These are phyloP conservation scores for Agrotis puta DNA, from an alignment of 2,888 invertebrate species.

Conservation along the genomic window DNA sequence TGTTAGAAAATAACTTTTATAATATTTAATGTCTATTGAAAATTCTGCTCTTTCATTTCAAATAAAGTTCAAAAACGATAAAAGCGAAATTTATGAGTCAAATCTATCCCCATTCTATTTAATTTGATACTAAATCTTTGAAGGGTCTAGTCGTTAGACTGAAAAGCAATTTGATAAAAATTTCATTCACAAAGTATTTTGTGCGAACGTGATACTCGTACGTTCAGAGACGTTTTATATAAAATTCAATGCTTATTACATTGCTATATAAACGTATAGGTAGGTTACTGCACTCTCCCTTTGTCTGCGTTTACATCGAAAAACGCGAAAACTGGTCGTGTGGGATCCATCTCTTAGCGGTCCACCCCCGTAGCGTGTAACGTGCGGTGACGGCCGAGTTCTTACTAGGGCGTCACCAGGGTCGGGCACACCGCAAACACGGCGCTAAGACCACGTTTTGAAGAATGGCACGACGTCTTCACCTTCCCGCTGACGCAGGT, in stretches of 20 bases:
- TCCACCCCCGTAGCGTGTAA: too few relatives aligned
- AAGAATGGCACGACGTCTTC: too few relatives aligned
- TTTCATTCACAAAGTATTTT: conserved; percentile 49
- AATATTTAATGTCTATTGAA: not conserved
- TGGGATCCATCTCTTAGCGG: not conserved
- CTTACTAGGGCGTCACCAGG: too few relatives aligned
- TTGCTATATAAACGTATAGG: not conserved
- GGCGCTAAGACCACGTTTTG: too few relatives aligned
- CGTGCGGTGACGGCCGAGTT: too few relatives aligned
- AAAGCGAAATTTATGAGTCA: conserved; percentile 22
- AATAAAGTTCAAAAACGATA: conserved; percentile 20
- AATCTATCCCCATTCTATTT: conserved; percentile 28
- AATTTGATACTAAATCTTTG: conserved; percentile 46
- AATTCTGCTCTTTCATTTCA: conserved; percentile 1
- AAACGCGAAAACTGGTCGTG: not conserved
- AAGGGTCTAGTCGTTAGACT: conserved; percentile 41
- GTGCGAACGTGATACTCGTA: conserved; percentile 26
- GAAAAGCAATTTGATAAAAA: conserved; percentile 53
- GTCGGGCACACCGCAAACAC: too few relatives aligned
- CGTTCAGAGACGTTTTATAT: conserved; percentile 34
- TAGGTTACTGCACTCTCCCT: not conserved
- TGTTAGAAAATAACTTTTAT: conserved; percentile 2
- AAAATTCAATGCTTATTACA: conserved; percentile 34
- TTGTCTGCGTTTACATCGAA: conserved; percentile 3
- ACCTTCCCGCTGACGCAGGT: too few relatives aligned